Evolutionary conservation across 2,888 invertebrate species (phyloP).

Genomic region (Stenodema calcarata): DNA sequence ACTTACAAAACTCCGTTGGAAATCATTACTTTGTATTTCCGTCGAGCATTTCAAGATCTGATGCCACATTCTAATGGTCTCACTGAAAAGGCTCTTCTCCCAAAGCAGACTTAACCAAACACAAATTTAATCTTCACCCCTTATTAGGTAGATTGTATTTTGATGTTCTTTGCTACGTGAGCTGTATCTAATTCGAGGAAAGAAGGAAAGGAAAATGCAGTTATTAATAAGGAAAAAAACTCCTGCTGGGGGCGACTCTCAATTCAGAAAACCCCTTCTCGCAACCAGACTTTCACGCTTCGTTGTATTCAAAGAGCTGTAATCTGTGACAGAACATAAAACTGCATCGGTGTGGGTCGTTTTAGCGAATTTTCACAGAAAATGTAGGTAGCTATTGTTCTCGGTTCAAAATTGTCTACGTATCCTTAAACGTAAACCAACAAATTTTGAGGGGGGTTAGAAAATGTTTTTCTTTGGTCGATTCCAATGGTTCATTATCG

Average conservation of each 20-base stretch:
- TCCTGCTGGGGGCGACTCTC: neutral
- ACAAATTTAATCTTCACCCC: conserved; percentile 42
- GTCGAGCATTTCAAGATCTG: neutral
- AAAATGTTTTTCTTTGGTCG: no score
- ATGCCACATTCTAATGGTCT: conserved; percentile 24
- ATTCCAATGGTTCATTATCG: no score
- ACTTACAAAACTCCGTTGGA: no score
- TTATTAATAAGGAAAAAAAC: conserved; percentile 38
- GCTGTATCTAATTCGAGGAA: conserved; percentile 43
- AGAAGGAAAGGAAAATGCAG: conserved; percentile 38
- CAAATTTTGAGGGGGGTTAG: no score
- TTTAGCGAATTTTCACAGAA: neutral
- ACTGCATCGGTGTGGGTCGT: neutral
- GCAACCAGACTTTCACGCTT: neutral
- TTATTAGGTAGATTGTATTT: conserved; percentile 45
- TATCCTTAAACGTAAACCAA: no score
- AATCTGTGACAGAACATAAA: neutral
- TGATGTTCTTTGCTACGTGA: conserved; percentile 41
- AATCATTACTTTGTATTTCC: neutral
- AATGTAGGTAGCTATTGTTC: no score
- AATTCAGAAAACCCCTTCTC: conserved; percentile 6
- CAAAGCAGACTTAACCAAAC: conserved; percentile 22
- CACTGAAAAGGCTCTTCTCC: neutral
- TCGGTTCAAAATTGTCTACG: no score
- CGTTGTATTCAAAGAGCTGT: neutral